Evolutionary conservation across 2,888 invertebrate genomes (phyloP).

Genomic region (Caenorhabditis drosophilae): DNA sequence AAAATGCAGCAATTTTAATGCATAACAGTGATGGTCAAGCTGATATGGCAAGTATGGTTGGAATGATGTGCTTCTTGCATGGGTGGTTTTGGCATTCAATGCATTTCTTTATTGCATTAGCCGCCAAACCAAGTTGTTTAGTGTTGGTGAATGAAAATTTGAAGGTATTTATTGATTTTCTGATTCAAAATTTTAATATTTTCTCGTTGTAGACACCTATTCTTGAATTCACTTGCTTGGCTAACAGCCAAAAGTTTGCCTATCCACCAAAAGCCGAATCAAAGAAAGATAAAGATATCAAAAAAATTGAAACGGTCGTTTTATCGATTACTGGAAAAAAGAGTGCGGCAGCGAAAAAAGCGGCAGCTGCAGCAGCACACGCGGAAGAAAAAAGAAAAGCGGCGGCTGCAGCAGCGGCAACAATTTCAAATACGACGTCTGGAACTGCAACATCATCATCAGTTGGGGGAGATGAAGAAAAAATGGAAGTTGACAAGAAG

Average conservation of each 20-base stretch:
- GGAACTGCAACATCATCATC: too few species aligned
- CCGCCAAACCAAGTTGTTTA: slow-evolving; percentile 32
- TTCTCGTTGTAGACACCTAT: slow-evolving; percentile 11
- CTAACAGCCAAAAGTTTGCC: slow-evolving; percentile 16
- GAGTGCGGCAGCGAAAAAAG: slow-evolving; percentile 11
- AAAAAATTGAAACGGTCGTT: slow-evolving; percentile 35
- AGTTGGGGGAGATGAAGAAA: not conserved
- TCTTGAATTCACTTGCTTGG: slow-evolving; percentile 11
- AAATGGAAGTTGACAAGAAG: slow-evolving; percentile 21
- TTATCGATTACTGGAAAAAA: slow-evolving; percentile 38
- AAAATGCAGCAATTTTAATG: slow-evolving; percentile 29
- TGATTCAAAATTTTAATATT: not conserved
- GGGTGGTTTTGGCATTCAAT: slow-evolving; percentile 44
- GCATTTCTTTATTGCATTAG: slow-evolving; percentile 31
- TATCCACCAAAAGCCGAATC: slow-evolving; percentile 31
- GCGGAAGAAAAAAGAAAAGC: slow-evolving; percentile 18
- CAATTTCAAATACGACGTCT: not conserved
- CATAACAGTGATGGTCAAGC: slow-evolving; percentile 30
- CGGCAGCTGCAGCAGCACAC: not conserved
- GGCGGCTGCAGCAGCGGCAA: slow-evolving; percentile 1
- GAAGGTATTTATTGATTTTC: slow-evolving; percentile 11
- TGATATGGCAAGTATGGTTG: slow-evolving; percentile 34
- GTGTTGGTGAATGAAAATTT: slow-evolving; percentile 28
- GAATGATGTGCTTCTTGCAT: slow-evolving; percentile 42
- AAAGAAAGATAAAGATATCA: slow-evolving; percentile 34